Evolutionary conservation across 2,113 vertebrate species (phyloP), one percentile per base, ranked within the genome.

Genomic region (Potamarius usumacintae): DNA sequence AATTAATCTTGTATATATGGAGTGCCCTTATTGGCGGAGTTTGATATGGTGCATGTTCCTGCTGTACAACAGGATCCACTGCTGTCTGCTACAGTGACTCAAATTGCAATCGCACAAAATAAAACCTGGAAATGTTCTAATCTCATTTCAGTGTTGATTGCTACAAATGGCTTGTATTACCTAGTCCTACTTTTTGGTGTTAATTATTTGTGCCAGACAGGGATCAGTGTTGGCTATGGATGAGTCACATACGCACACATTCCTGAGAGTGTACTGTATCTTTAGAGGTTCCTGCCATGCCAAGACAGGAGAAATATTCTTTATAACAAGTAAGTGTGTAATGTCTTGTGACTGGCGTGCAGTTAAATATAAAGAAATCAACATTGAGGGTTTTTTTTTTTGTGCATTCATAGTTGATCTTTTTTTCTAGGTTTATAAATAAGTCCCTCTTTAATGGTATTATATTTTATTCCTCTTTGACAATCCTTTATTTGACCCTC

Each of bases 231-330:
- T 65, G 25, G 25, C n/a, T 12, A 12, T 30, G 27, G 5, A 15
- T n/a, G 25, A 30, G 12, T 30, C 12, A 82, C 81, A 71, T 48
- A n/a, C 53, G 58, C 63, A 65, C 74, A 86, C 82, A 89, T 91
- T 88, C 84, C 67, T 89, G 81, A 89, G 82, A 89, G 88, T 67
- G 42, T 93, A 42, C 42, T 42, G 42, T 42, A 91, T 88, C 81
- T 34, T 42, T 34, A n/a, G 77, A 53, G 55, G 69, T 57, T 85
- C 60, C 58, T 88, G 63, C 57, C 25, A 30, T 89, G 87, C 88
- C 84, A 67, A 87, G 77, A 63, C 20, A 89, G 72, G 52, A 71
- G 85, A 67, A 86, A 79, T 63, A 53, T 60, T 34, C 15, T 62
- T 78, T 48, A 87, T 83, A 65, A 65, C 10, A 85, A 55, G 48